These are phyloP conservation scores for Brachypalpus laphriformis DNA, from an alignment of 2,888 invertebrate species.

Conservation along the genomic window DNA sequence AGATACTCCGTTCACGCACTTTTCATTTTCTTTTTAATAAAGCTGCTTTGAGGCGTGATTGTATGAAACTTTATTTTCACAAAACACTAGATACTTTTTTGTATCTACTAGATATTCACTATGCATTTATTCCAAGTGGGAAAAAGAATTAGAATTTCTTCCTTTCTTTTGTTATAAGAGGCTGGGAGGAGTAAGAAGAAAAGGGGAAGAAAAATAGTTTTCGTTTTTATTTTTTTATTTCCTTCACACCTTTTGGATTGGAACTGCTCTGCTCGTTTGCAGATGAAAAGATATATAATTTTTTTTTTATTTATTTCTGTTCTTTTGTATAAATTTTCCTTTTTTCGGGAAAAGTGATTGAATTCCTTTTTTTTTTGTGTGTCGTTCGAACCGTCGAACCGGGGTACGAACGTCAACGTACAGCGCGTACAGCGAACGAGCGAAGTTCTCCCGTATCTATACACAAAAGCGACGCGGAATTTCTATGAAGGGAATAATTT, in stretches of 20 bases:
- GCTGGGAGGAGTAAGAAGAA: neutral
- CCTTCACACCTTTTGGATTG: neutral
- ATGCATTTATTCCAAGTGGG: conserved; percentile 21
- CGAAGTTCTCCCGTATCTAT: conserved; percentile 73
- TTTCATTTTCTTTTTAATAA: neutral
- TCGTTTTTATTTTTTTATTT: neutral
- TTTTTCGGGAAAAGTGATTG: conserved; percentile 20
- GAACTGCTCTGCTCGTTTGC: neutral
- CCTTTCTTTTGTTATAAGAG: conserved; percentile 21
- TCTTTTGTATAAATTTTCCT: conserved; percentile 15
- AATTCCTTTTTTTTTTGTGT: conserved; percentile 46
- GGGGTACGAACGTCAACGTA: conserved; percentile 73
- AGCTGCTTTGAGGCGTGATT: neutral
- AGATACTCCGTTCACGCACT: conserved; percentile 38
- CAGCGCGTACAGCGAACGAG: conserved; percentile 74
- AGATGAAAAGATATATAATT: neutral
- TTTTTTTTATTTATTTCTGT: conserved; percentile 3
- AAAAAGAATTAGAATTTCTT: neutral
- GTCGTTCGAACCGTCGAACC: conserved; percentile 70
- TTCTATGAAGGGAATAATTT: conserved; percentile 67
- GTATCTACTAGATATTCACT: conserved; percentile 10
- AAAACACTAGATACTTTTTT: conserved; percentile 7
- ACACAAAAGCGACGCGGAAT: conserved; percentile 74
- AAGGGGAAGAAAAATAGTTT: conserved; percentile 24
- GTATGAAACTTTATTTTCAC: conserved; percentile 4